Conservation (phyloP, 23 tunicate species). For the Trididemnum nubilum region DNA sequence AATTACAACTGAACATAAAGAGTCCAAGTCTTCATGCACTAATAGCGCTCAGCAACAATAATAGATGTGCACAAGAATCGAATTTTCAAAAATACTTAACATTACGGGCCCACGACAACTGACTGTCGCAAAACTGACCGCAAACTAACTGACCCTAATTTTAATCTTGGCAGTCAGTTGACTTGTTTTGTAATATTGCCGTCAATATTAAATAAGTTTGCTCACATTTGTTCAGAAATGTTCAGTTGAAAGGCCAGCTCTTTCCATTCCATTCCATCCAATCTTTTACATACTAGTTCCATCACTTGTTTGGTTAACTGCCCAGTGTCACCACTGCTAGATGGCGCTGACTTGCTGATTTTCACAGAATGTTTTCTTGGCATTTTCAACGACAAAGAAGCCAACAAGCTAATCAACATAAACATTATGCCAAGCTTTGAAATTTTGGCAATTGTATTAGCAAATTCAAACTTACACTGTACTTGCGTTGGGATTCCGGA, state of each 20-base stretch:
- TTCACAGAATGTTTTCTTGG: constrained; percentile 26
- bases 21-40: no score
- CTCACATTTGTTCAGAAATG: constrained; percentile 30
- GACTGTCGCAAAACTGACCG: no score
- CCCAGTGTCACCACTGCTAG: constrained; percentile 2
- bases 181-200: no score
- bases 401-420: constrained; percentile 20
- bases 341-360: neutral
- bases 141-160: no score
- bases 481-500: neutral
- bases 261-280: constrained; percentile 34
- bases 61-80: no score
- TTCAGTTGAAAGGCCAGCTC: constrained; percentile 50
- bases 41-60: no score
- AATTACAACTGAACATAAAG: no score
- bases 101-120: no score
- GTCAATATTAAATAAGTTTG: no score
- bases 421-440: neutral
- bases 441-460: neutral
- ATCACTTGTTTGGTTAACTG: constrained; percentile 23
- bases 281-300: constrained; percentile 26
- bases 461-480: neutral
- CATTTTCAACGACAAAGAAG: constrained; percentile 31
- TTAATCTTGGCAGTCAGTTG: no score
- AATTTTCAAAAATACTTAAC: no score